These are phyloP conservation scores for Pyxicephalus adspersus DNA, from an alignment of 2,113 vertebrate species.

Conservation along the genomic window DNA sequence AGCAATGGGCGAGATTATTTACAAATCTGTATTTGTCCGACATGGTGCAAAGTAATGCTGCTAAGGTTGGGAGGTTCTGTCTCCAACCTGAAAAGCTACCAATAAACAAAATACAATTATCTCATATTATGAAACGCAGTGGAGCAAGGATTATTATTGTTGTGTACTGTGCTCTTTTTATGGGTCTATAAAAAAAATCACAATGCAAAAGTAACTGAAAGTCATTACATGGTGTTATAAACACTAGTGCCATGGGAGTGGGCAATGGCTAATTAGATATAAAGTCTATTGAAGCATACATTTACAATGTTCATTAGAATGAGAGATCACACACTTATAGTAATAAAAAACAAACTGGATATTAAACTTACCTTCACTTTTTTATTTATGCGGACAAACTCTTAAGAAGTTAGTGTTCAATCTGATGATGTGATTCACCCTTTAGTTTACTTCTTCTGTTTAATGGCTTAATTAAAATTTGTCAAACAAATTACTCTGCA, in stretches of 20 bases:
- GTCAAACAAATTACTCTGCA: constrained; percentile 35
- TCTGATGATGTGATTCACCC: constrained; percentile 42
- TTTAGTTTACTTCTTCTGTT: constrained; percentile 39
- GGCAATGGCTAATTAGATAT: constrained; percentile 57
- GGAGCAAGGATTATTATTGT: constrained; percentile 58
- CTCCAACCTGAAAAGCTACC: constrained; percentile 40
- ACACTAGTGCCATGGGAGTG: constrained; percentile 52
- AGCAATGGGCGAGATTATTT: not conserved
- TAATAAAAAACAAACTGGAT: constrained; percentile 57
- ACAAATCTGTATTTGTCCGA: constrained; percentile 7
- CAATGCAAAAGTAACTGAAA: constrained; percentile 57
- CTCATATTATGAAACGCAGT: constrained; percentile 57
- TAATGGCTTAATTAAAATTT: constrained; percentile 54
- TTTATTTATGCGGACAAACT: constrained; percentile 48
- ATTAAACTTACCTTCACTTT: constrained; percentile 57
- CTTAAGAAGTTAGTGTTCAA: constrained; percentile 56
- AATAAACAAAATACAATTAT: constrained; percentile 52
- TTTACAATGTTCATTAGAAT: constrained; percentile 57
- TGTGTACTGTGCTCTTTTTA: constrained; percentile 8
- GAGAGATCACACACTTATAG: constrained; percentile 54
- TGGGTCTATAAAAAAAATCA: constrained; percentile 53
- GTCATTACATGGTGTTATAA: constrained; percentile 53
- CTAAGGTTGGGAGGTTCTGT: constrained; percentile 39
- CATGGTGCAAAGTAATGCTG: constrained; percentile 1
- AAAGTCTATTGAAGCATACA: constrained; percentile 56